Percentiles rank a stretch among this genome's conserved stretches.
Conservation (phyloP, 2,113 vertebrate species). For the Elaphurus davidianus region DNA sequence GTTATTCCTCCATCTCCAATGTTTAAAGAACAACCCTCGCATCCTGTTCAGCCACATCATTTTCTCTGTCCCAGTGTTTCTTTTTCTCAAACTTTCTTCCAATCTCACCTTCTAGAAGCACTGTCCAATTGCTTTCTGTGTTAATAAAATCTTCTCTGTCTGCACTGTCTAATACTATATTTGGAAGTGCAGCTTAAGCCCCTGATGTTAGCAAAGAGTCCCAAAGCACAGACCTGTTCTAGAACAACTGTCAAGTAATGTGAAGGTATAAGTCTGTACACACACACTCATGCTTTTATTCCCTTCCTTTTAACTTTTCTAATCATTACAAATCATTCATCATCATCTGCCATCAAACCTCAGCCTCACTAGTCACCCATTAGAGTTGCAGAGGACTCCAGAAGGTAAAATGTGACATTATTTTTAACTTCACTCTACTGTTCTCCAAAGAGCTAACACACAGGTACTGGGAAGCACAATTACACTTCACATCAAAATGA, state of each 20-base stretch:
- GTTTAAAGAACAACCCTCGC: neutral
- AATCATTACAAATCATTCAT: constrained; percentile 47
- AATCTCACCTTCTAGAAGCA: neutral
- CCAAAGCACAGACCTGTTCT: neutral
- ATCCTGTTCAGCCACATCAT: neutral
- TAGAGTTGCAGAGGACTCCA: neutral
- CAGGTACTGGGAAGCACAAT: constrained; percentile 28
- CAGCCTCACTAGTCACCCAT: neutral
- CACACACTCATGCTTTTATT: neutral
- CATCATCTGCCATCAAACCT: constrained; percentile 36
- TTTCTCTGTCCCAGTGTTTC: neutral
- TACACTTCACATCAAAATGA: constrained; percentile 38
- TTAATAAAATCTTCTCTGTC: neutral
- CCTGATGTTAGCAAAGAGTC: neutral
- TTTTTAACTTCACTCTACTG: constrained; percentile 42
- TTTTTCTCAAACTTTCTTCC: neutral
- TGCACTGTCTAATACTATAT: fast-evolving
- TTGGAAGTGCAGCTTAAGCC: neutral
- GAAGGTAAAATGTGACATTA: constrained; percentile 61
- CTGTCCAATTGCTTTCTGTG: neutral
- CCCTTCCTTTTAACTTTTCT: constrained; percentile 26
- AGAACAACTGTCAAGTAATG: neutral
- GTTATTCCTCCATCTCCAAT: neutral
- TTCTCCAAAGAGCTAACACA: constrained; percentile 34
- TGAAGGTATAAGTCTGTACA: neutral